Evolutionary conservation across 2,113 vertebrate genomes (phyloP).

Genomic region (Zonotrichia leucophrys): DNA sequence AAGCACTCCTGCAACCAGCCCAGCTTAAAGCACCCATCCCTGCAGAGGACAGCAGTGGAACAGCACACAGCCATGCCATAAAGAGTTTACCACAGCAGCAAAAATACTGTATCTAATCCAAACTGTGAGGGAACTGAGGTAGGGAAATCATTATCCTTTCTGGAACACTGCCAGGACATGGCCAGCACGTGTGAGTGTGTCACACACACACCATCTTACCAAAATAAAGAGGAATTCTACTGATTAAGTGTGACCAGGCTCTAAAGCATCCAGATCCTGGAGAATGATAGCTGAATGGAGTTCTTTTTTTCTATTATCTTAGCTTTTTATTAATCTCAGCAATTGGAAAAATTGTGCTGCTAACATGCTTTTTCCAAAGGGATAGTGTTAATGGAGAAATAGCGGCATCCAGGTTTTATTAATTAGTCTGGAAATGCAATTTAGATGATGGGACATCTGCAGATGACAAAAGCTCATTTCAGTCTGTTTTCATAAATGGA

Average conservation of each 20-base stretch:
- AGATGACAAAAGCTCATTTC: neutral
- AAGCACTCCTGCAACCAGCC: neutral
- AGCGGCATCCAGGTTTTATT: neutral
- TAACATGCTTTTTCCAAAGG: neutral
- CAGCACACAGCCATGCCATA: neutral
- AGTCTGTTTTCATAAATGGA: neutral
- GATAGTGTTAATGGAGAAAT: neutral
- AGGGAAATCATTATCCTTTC: neutral
- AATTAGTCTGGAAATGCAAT: neutral
- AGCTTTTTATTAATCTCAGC: neutral
- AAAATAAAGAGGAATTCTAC: neutral
- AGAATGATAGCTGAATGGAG: neutral
- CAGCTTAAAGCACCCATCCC: neutral
- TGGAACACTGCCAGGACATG: neutral
- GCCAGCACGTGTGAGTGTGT: fast-evolving
- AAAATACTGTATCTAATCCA: neutral
- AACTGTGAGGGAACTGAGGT: neutral
- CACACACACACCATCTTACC: neutral
- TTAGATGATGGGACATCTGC: neutral
- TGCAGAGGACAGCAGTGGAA: neutral
- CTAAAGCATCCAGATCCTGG: neutral
- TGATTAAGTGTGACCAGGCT: neutral
- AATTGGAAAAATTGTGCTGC: neutral
- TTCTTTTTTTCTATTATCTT: neutral
- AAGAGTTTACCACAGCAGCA: neutral